Evolutionary conservation across 2,797 vertebrate species (phyloP), one percentile per base, ranked within the genome.

Genomic region (Lagodon rhomboides): DNA sequence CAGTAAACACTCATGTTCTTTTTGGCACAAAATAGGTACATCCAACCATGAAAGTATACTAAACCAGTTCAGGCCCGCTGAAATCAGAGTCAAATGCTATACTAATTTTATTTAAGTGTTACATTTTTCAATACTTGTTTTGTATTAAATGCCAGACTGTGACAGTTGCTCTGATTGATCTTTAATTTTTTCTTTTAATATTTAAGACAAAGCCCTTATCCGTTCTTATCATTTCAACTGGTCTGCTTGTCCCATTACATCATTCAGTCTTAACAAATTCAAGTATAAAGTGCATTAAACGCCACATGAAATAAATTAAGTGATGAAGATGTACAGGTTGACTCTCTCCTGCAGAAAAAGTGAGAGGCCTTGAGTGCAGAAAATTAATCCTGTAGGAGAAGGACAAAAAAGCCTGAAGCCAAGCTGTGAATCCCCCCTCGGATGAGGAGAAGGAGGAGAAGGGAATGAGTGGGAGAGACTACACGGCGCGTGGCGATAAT

Each of bases 401-500:
- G 11, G 11, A 68, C 53, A 34, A 67, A 9, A 16, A 50, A 38
- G 30, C 20, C 79, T 54, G 66, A 79, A 72, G 71, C 74, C 75
- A 84, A 84, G 75, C 84, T 79, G 85, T 79, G 82, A 91, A 74
- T 68, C 87, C 77, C 80, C 80, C 59, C 43, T 20, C 77, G 78
- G 83, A 82, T 66, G 77, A 73, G 86, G 84, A 89, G 85, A 82
- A 54, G 49, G 69, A 87, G 68, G 0, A 38, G 17, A 66, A 62
- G 76, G 75, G 68, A 5, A 47, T 18, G 54, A 74, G 66, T 41
- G 69, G 84, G 80, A 85, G 81, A 87, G 88, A 87, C 88, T 85
- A 90, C 84, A 90, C 79, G 88, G 86, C 75, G 82, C 77, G 61
- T 86, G 87, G 81, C 61, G 94, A 94, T 95, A 95, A 93, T 84